phyloP scores from a whole-genome alignment of 2,888 invertebrate species.

The Hybos culiciformis region DNA sequence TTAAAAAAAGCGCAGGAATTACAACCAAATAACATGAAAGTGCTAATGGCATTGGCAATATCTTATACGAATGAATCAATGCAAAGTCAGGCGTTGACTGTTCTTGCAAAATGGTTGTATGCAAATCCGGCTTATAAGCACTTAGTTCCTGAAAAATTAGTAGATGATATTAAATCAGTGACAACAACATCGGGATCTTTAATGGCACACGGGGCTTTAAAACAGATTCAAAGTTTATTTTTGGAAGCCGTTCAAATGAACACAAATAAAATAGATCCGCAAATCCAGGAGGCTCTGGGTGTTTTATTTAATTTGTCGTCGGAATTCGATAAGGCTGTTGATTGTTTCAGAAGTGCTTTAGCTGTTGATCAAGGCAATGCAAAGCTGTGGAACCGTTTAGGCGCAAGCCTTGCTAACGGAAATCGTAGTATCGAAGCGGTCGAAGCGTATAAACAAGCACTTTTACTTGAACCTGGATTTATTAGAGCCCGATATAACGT shows the following conservation, averaged over 20 bases:
- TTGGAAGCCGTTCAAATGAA: conserved; percentile 66
- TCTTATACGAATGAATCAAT: conserved; percentile 94
- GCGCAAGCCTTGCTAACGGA: conserved; percentile 94
- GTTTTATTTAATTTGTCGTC: conserved; percentile 89
- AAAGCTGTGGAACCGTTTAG: conserved; percentile 90
- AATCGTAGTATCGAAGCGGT: conserved; percentile 91
- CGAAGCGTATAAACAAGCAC: conserved; percentile 83
- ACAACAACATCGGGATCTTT: conserved; percentile 36
- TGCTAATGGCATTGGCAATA: conserved; percentile 81
- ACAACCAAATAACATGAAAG: conserved; percentile 65
- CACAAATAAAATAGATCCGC: conserved; percentile 64
- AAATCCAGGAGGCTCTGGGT: conserved; percentile 87
- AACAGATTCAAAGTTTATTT: conserved; percentile 59
- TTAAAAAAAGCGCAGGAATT: conserved; percentile 70
- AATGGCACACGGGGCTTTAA: conserved; percentile 33
- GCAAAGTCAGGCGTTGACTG: conserved; percentile 74
- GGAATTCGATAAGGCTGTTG: conserved; percentile 91
- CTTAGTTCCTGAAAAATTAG: conserved; percentile 45
- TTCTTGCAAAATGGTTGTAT: conserved; percentile 64
- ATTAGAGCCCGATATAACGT: conserved; percentile 95
- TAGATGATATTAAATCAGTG: conserved; percentile 16
- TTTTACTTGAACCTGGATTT: conserved; percentile 87
- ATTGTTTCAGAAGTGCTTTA: conserved; percentile 86
- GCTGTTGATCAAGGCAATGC: conserved; percentile 66
- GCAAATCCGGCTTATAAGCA: conserved; percentile 71